phyloP scores from a whole-genome alignment of 2,888 invertebrate genomes.

The Panzeria rudis region DNA sequence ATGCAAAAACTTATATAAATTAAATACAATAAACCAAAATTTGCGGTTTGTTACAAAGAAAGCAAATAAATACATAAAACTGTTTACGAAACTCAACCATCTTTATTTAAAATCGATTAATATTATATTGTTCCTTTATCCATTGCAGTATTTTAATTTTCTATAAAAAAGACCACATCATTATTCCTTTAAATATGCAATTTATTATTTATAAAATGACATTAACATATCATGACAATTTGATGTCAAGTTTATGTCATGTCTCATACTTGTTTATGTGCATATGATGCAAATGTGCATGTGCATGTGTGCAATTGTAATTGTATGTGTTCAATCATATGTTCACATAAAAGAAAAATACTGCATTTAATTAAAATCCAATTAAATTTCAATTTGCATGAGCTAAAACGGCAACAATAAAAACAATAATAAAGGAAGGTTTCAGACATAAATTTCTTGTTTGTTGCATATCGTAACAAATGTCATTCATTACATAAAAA shows the following conservation, averaged over 20 bases:
- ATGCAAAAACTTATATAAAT: slow-evolving; percentile 3
- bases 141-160: slow-evolving; percentile 20
- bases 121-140: slow-evolving; percentile 10
- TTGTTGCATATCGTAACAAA: slow-evolving; percentile 62
- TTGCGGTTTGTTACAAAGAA: slow-evolving; percentile 20
- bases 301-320: slow-evolving; percentile 12
- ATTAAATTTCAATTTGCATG: slow-evolving; percentile 72
- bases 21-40: slow-evolving; percentile 50
- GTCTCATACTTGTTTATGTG: slow-evolving; percentile 48
- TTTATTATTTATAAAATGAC: slow-evolving; percentile 72
- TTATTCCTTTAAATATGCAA: slow-evolving; percentile 65
- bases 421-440: neutral
- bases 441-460: slow-evolving; percentile 18
- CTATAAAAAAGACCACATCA: slow-evolving; percentile 60
- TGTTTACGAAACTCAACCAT: slow-evolving; percentile 47
- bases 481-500: slow-evolving; percentile 54
- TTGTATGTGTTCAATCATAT: slow-evolving; percentile 38
- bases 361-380: slow-evolving; percentile 73
- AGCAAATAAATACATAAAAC: neutral
- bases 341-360: slow-evolving; percentile 55
- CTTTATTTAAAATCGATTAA: slow-evolving; percentile 71
- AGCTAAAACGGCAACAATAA: slow-evolving; percentile 26
- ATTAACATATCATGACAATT: slow-evolving; percentile 71
- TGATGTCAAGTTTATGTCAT: slow-evolving; percentile 72
- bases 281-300: slow-evolving; percentile 17